Conservation (phyloP, 2,797 vertebrate species). For the Danio jaintianensis region DNA sequence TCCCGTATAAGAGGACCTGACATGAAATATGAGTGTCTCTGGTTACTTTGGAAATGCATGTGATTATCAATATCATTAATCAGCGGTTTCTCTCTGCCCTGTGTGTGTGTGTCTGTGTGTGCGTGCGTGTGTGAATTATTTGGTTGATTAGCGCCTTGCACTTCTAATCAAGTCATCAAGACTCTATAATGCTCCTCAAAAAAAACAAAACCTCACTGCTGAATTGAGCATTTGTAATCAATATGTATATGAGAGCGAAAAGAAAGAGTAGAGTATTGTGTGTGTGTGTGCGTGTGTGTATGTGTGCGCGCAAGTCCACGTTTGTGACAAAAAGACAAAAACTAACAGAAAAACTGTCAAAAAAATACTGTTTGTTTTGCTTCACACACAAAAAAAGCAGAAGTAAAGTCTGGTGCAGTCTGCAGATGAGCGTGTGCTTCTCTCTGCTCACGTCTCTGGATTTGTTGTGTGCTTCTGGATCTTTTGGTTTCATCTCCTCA, state of each 20-base stretch:
- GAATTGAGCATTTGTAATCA: slow-evolving; percentile 32
- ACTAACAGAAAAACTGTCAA: background rate
- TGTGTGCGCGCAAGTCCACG: background rate
- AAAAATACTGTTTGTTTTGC: background rate
- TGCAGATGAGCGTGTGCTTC: slow-evolving; percentile 23
- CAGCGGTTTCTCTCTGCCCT: background rate
- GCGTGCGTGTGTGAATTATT: slow-evolving; percentile 15
- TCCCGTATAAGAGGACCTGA: no score
- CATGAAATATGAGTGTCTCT: background rate
- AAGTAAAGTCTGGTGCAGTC: slow-evolving; percentile 3
- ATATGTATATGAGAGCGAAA: slow-evolving; percentile 31
- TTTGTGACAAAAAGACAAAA: slow-evolving; percentile 16
- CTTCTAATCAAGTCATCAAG: slow-evolving; percentile 46
- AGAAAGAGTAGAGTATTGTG: background rate
- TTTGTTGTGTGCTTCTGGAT: slow-evolving; percentile 23
- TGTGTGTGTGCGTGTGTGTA: background rate
- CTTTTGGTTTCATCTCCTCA: slow-evolving; percentile 37
- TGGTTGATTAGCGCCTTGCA: slow-evolving; percentile 36
- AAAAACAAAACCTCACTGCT: background rate
- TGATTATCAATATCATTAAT: slow-evolving; percentile 40
- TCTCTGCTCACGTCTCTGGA: slow-evolving; percentile 28
- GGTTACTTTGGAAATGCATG: background rate
- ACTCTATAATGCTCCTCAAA: slow-evolving; percentile 23
- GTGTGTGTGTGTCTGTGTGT: background rate
- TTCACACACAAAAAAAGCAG: background rate